Base-by-base conservation (phyloP, 2,888 invertebrate species). In the Volucella inanis region DNA sequence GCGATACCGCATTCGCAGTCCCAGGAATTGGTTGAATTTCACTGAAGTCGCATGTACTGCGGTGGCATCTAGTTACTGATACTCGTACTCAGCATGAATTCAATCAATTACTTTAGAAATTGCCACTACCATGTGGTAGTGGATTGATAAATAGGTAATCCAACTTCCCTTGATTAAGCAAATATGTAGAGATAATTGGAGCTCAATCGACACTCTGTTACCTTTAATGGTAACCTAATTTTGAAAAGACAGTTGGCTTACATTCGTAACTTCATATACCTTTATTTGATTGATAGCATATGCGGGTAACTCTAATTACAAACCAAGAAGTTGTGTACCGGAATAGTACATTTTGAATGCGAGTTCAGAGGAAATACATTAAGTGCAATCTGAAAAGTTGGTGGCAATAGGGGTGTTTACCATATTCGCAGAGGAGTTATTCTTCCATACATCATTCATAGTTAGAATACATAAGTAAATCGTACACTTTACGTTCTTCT, bases 281-380 rank as follows among this genome's bases (percentile, higher is more conserved):
- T 47, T 49, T 18, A 38, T 22, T 31, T 31, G 31, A 49, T 57
- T 15, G 39, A 57, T 57, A 15, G 43, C 45, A 47, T 22, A 71
- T 71, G 50, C 71, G 59, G 71, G 71, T 47, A 50, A 49, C 22
- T 61, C 49, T 41, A 50, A 59, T 71, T 71, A 50, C 59, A 41
- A 65, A 39, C 50, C 38, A 38, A 11, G 64, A 11, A 38, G 2
- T 22, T 22, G 18, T 22, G 55, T 22, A 38, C 31, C 49, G 38
- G 3, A 41, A 9, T 22, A 52, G 41, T 50, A 9, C 8, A 2
- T 18, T 18, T 52, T 1, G 14, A 11, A 11, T 38, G 4, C 3
- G 43, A n/a, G 0, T 38, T 71, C 6, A 31, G 4, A 31, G 31
- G 4, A 31, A 31, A 6, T 6, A 0, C 31, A 31, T 31, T 31